Percentiles rank a stretch among this genome's conserved stretches.
These are phyloP conservation scores for Cephus pulcher DNA, from an alignment of 2,888 invertebrate genomes.

Conservation along the genomic window DNA sequence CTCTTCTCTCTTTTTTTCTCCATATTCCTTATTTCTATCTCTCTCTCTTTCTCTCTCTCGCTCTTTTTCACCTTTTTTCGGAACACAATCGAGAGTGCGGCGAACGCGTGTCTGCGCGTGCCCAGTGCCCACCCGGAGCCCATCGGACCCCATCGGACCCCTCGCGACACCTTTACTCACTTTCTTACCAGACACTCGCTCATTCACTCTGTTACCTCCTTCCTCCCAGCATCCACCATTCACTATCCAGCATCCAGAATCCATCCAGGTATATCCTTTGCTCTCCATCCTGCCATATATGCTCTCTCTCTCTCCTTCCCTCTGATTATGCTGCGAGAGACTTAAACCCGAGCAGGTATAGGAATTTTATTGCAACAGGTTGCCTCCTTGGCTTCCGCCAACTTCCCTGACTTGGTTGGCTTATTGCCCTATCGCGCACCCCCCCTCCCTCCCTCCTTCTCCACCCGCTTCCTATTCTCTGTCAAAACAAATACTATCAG, in stretches of 20 bases:
- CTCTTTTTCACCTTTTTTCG: conserved; percentile 11
- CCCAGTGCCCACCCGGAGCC: neutral
- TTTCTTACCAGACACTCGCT: neutral
- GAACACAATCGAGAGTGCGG: conserved; percentile 16
- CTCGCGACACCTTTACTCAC: conserved; percentile 5
- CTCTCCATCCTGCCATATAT: neutral
- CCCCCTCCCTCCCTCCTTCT: accelerated
- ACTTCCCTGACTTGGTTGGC: conserved; percentile 24
- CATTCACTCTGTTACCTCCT: neutral
- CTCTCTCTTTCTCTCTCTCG: neutral
- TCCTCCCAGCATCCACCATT: conserved; percentile 9
- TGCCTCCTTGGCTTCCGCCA: conserved; percentile 36
- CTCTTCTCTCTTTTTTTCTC: conserved; percentile 11
- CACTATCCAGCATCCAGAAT: conserved; percentile 18
- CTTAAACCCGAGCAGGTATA: conserved; percentile 19
- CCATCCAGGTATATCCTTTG: conserved; percentile 20
- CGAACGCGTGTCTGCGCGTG: conserved; percentile 30
- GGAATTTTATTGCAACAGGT: conserved; percentile 58
- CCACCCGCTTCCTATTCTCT: neutral
- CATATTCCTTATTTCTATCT: neutral
- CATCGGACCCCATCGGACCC: neutral
- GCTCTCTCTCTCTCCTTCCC: neutral
- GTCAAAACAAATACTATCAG: conserved; percentile 25
- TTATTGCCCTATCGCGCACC: conserved; percentile 33
- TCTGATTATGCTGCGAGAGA: conserved; percentile 36